Evolutionary conservation across 2,888 invertebrate species (phyloP).

Genomic region (Cryptocheilus praepositus): DNA sequence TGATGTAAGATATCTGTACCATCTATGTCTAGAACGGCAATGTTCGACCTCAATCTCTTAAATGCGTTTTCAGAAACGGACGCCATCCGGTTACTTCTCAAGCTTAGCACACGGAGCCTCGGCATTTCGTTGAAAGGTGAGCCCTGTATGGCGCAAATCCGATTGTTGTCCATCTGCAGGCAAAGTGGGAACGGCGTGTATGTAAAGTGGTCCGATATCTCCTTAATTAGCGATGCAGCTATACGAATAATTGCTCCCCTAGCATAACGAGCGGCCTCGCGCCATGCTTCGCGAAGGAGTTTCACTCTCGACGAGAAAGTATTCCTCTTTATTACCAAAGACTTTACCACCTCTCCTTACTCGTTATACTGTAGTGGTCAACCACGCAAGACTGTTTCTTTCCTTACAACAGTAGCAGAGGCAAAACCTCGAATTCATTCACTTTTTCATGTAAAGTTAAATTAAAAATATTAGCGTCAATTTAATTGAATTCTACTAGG

Average conservation of each 20-base stretch:
- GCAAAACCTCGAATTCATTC: too few species aligned
- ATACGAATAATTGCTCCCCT: conserved; percentile 58
- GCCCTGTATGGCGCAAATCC: conserved; percentile 87
- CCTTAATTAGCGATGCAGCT: conserved; percentile 60
- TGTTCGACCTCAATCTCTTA: conserved; percentile 85
- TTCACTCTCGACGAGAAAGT: conserved; percentile 69
- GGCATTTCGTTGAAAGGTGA: conserved; percentile 91
- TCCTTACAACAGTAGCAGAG: too few species aligned
- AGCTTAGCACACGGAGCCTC: conserved; percentile 85
- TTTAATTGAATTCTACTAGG: too few species aligned
- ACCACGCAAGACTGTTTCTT: neutral
- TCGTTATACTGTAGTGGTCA: neutral
- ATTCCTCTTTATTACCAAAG: conserved; percentile 26
- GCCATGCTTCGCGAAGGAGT: conserved; percentile 57
- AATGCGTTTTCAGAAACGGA: conserved; percentile 85
- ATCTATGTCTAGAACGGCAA: conserved; percentile 89
- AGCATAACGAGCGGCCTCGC: conserved; percentile 58
- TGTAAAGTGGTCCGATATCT: conserved; percentile 48
- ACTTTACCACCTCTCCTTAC: conserved; percentile 3
- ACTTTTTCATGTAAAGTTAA: too few species aligned
- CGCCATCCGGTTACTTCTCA: conserved; percentile 86
- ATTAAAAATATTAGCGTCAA: too few species aligned
- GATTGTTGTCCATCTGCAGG: conserved; percentile 84
- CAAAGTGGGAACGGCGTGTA: conserved; percentile 18
- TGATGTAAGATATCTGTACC: conserved; percentile 78